These are phyloP conservation scores for Ganaspis sp. DNA, from an alignment of 1,140 invertebrate species.

Conservation along the genomic window DNA sequence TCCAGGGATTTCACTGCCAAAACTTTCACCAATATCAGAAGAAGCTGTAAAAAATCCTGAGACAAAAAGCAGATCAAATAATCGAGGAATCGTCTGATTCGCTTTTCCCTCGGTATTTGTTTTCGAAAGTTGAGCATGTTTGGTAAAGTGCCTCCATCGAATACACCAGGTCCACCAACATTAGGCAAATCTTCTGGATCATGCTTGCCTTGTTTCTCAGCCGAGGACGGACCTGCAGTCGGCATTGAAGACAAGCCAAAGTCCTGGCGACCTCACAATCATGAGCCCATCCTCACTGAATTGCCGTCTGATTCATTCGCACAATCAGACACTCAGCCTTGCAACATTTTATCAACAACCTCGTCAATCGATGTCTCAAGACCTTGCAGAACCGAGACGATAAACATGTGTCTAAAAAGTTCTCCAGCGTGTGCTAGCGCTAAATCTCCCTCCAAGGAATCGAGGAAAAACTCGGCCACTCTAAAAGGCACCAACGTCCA, in stretches of 20 bases:
- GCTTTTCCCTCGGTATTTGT: background rate
- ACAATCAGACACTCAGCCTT: constrained; percentile 30
- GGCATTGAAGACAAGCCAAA: constrained; percentile 53
- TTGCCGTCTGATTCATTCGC: constrained; percentile 43
- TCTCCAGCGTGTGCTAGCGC: constrained; percentile 28
- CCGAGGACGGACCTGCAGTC: constrained; percentile 51
- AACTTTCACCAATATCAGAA: background rate
- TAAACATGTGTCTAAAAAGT: constrained; percentile 50
- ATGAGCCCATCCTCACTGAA: constrained; percentile 48
- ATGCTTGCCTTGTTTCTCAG: constrained; percentile 62
- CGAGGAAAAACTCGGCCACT: constrained; percentile 24
- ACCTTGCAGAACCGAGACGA: constrained; percentile 55
- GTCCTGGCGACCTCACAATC: constrained; percentile 57
- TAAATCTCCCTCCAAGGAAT: constrained; percentile 48
- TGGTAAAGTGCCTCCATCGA: constrained; percentile 68
- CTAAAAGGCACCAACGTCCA: constrained; percentile 41
- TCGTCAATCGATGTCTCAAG: constrained; percentile 42
- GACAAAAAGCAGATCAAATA: background rate
- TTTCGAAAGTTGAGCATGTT: constrained; percentile 63
- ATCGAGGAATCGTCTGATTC: background rate
- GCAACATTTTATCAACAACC: constrained; percentile 37
- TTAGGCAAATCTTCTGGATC: constrained; percentile 38
- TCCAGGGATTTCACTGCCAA: constrained; percentile 7
- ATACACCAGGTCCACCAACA: constrained; percentile 59
- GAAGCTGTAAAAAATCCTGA: background rate